Evolutionary conservation across 2,797 vertebrate species (phyloP).

Genomic region (Chiloscyllium punctatum): DNA sequence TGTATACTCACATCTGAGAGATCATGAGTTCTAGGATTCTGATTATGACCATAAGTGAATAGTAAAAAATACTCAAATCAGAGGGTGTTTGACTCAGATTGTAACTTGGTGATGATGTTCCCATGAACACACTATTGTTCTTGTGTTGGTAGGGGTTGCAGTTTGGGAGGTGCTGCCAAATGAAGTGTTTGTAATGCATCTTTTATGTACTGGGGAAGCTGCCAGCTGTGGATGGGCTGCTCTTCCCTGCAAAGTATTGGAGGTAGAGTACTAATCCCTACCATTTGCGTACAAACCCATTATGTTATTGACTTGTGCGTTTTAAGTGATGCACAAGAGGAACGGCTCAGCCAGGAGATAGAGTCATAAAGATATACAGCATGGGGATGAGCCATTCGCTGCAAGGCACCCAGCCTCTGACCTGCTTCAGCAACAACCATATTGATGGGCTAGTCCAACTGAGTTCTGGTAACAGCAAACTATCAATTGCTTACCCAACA

Average conservation of each 20-base stretch:
- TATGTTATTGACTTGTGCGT: too few species aligned
- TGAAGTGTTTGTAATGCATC: too few species aligned
- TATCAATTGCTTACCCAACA: not conserved
- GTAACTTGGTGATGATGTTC: not conserved
- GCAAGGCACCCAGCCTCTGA: not conserved
- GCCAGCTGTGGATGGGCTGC: not conserved
- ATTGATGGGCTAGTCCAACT: not conserved
- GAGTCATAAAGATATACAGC: too few species aligned
- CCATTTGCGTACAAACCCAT: not conserved
- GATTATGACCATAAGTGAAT: not conserved
- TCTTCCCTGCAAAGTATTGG: not conserved
- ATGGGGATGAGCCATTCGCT: not conserved
- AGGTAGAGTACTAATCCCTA: too few species aligned
- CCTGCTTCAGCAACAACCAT: not conserved
- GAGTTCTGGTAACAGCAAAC: not conserved
- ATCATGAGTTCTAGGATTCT: not conserved
- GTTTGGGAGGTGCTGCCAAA: too few species aligned
- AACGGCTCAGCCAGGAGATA: not conserved
- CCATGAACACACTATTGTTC: not conserved
- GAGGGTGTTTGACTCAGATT: not conserved
- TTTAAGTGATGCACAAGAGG: not conserved
- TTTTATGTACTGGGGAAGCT: not conserved
- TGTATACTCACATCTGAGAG: not conserved
- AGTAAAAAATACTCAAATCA: not conserved
- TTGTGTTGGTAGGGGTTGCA: not conserved